phyloP scores from a whole-genome alignment of 2,797 vertebrate genomes.

The Acanthiza pusilla region DNA sequence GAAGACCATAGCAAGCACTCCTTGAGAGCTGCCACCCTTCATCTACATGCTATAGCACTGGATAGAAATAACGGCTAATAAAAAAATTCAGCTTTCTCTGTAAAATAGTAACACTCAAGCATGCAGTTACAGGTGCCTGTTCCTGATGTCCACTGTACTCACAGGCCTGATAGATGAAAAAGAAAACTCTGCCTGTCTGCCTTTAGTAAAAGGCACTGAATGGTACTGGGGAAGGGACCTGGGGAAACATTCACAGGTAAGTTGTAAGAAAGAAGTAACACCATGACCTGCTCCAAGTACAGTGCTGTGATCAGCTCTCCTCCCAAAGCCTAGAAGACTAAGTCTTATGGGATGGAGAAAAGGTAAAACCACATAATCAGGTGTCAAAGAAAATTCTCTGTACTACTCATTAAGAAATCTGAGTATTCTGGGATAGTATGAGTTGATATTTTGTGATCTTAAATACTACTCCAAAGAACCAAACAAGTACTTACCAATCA shows the following conservation, averaged over 20 bases:
- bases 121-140: not conserved
- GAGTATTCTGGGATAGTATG: not conserved
- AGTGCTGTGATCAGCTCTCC: not conserved
- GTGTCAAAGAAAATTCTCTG: not conserved
- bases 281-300: not conserved
- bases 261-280: not conserved
- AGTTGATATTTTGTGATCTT: not conserved
- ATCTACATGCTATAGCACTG: not conserved
- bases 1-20: not conserved
- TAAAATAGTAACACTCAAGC: not conserved
- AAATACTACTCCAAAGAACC: not conserved
- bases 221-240: not conserved
- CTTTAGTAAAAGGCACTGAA: not conserved
- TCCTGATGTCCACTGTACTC: not conserved
- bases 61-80: not conserved
- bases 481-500: conserved; percentile 76
- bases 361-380: not conserved
- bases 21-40: not conserved
- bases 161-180: not conserved
- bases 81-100: not conserved
- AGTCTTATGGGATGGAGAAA: not conserved
- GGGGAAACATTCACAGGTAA: not conserved
- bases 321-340: not conserved
- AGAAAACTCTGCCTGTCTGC: not conserved
- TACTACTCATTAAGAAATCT: not conserved